Conservation (phyloP, 2,888 invertebrate species). For the Rapana venosa region DNA sequence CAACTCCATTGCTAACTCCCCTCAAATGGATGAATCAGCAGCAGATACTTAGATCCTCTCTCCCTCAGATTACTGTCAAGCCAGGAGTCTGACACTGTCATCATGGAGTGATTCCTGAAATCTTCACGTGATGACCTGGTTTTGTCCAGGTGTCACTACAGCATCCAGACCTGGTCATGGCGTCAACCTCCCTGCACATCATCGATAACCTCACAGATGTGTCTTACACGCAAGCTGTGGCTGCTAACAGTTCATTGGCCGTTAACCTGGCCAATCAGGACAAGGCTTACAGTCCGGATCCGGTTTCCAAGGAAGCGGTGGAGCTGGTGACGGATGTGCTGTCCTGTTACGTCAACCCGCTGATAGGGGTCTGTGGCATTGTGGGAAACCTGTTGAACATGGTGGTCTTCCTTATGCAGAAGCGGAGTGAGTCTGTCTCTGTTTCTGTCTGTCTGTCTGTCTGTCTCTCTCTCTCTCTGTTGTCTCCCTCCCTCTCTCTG, state of each 20-base stretch:
- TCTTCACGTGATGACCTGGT: too few species aligned
- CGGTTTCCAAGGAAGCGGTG: not conserved
- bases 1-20: too few species aligned
- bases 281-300: not conserved
- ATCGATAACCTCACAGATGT: not conserved
- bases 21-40: too few species aligned
- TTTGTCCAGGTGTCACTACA: too few species aligned
- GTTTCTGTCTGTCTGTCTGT: not conserved
- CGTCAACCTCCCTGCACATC: not conserved
- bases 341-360: not conserved
- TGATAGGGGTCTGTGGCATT: constrained; percentile 1
- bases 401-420: constrained; percentile 14
- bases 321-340: not conserved
- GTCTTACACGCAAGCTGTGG: not conserved
- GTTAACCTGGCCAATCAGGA: not conserved
- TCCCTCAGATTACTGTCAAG: too few species aligned
- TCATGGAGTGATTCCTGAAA: too few species aligned
- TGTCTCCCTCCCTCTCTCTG: not conserved
- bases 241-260: not conserved
- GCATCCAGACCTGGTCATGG: too few species aligned
- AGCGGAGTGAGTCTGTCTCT: constrained; percentile 14
- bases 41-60: too few species aligned
- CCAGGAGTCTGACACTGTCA: too few species aligned
- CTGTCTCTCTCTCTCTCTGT: not conserved
- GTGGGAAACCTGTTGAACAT: constrained; percentile 15